Conservation (phyloP, 2,113 vertebrate species). For the Salvelinus sp. region DNA sequence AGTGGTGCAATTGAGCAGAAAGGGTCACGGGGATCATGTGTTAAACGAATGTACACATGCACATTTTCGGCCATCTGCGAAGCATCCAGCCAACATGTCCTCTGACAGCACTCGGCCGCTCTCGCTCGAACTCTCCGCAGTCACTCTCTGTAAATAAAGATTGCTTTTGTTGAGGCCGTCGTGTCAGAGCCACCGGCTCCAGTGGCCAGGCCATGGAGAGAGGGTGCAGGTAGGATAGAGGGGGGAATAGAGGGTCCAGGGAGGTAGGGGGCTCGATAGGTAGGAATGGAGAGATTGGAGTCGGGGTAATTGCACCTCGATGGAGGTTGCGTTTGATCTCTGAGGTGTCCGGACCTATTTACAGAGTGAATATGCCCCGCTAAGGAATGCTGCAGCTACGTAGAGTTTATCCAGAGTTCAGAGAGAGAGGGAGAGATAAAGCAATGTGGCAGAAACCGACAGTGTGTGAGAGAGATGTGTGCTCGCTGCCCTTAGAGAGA, state of each 20-base stretch:
- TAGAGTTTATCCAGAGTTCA: conserved; percentile 49
- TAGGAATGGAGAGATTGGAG: conserved; percentile 50
- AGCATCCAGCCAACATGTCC: conserved; percentile 70
- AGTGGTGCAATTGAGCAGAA: conserved; percentile 68
- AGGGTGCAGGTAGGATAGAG: background rate
- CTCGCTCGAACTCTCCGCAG: conserved; percentile 58
- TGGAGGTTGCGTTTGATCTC: conserved; percentile 80
- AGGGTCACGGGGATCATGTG: conserved; percentile 68
- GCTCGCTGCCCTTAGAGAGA: no score
- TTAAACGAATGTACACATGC: conserved; percentile 74
- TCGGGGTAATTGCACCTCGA: conserved; percentile 80
- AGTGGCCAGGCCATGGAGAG: conserved; percentile 56
- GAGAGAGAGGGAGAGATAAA: conserved; percentile 32
- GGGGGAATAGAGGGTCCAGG: no score
- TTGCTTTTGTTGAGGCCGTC: conserved; percentile 73
- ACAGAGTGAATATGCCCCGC: conserved; percentile 71
- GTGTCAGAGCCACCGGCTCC: conserved; percentile 71
- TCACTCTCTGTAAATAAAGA: conserved; percentile 70
- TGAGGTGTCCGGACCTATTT: conserved; percentile 76
- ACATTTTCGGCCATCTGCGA: conserved; percentile 66
- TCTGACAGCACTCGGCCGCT: conserved; percentile 69
- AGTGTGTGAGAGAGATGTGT: no score
- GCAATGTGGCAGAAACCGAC: no score
- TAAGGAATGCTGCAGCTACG: conserved; percentile 72
- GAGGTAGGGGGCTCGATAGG: conserved; percentile 10